Base-by-base conservation (phyloP, 2,888 invertebrate genomes). In the Phaonia tiefii region DNA sequence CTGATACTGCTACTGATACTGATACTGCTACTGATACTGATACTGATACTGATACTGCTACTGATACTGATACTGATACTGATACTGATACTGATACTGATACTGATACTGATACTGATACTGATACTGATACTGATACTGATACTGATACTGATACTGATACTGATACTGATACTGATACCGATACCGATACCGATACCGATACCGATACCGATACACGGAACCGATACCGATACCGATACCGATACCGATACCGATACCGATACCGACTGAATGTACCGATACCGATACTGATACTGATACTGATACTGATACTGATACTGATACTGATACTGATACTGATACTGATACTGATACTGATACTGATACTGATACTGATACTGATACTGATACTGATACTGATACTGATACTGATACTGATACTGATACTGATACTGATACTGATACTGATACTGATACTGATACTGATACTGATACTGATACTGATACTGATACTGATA, bases 61-160 rank as follows among this genome's bases (percentile, higher is more conserved):
- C n/a, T n/a, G n/a, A n/a, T n/a, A n/a, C n/a, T n/a, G n/a, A 42
- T 42, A 42, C 42, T 42, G n/a, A 42, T 42, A 42, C 42, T 42
- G n/a, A 42, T 42, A 42, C 42, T 42, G n/a, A 42, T 42, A 42
- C 42, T 42, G n/a, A 42, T 42, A 42, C 42, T 42, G n/a, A 42
- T 42, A 42, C 42, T 42, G n/a, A 42, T 42, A 42, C 42, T 42
- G n/a, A 42, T 42, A 42, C 42, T 42, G n/a, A 42, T 42, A 42
- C 42, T 42, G n/a, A 42, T 42, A 42, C 42, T 42, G n/a, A 42
- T 42, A 42, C 42, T 42, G n/a, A 42, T 42, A 42, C 42, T 42
- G n/a, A 42, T 42, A 42, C 42, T 42, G n/a, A 42, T 42, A 42
- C 42, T 42, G n/a, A 42, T 42, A 42, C 42, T 42, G n/a, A 42